These are phyloP conservation scores for Gymnoscelis rufifasciata DNA, from an alignment of 2,888 invertebrate species.

Conservation along the genomic window DNA sequence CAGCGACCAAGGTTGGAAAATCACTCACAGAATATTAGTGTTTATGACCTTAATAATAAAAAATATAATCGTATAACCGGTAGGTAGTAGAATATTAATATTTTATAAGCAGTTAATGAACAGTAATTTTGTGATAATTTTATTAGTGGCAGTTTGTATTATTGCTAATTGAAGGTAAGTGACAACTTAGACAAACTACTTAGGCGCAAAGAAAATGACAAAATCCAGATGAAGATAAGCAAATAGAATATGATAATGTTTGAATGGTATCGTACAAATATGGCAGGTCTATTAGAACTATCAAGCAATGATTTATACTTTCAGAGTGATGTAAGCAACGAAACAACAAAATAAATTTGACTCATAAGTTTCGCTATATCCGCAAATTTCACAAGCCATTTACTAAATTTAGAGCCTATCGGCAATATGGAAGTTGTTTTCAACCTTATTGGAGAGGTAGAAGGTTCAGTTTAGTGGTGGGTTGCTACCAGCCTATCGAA, in stretches of 20 bases:
- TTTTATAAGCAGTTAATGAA: conserved; percentile 42
- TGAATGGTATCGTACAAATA: too few relatives aligned
- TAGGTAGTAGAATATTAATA: conserved; percentile 32
- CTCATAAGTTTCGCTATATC: neutral
- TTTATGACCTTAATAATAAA: conserved; percentile 23
- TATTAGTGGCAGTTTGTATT: conserved; percentile 40
- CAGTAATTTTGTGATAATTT: conserved; percentile 50
- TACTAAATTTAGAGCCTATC: neutral
- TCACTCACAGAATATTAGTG: conserved; percentile 22
- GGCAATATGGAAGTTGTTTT: conserved; percentile 3
- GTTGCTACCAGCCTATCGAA: conserved; percentile 19
- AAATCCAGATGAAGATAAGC: too few relatives aligned
- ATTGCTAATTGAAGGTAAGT: conserved; percentile 40
- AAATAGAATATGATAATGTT: too few relatives aligned
- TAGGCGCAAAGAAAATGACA: too few relatives aligned
- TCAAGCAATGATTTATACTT: too few relatives aligned
- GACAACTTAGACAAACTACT: conserved; percentile 2
- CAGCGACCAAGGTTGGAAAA: conserved; percentile 37
- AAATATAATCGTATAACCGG: conserved; percentile 23
- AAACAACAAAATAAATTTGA: neutral
- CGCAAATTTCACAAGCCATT: neutral
- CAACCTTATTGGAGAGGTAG: neutral
- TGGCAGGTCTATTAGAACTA: too few relatives aligned
- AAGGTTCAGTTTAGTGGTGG: conserved; percentile 4
- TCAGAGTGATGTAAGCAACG: neutral